Evolutionary conservation across 1,140 invertebrate species (phyloP).

Genomic region (Eufriesea mexicana): DNA sequence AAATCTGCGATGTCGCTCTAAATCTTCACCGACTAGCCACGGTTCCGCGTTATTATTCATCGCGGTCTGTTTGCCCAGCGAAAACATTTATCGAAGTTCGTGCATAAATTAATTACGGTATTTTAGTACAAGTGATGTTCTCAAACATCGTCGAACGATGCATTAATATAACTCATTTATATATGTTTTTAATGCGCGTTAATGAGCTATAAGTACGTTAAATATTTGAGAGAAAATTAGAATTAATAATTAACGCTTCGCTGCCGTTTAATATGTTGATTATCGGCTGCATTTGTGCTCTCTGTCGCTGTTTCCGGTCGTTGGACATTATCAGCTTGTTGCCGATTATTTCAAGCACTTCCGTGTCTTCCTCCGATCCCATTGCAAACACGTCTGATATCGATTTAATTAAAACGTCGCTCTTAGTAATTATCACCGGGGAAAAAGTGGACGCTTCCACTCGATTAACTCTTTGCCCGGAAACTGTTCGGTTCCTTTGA

Average conservation of each 20-base stretch:
- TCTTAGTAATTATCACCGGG: not conserved
- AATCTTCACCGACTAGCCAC: slow-evolving; percentile 17
- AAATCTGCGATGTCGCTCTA: slow-evolving; percentile 18
- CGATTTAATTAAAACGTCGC: not conserved
- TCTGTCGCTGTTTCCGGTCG: slow-evolving; percentile 12
- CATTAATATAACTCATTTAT: slow-evolving; percentile 44
- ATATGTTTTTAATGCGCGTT: slow-evolving; percentile 47
- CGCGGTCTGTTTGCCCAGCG: slow-evolving; percentile 18
- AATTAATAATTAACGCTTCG: slow-evolving; percentile 49
- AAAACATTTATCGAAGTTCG: slow-evolving; percentile 49
- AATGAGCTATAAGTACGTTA: slow-evolving; percentile 42
- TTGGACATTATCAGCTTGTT: not conserved
- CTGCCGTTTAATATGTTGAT: slow-evolving; percentile 48
- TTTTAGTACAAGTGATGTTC: slow-evolving; percentile 43
- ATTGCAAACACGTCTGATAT: not conserved
- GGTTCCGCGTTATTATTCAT: slow-evolving; percentile 36
- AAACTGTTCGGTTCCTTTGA: not conserved
- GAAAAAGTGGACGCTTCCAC: not conserved
- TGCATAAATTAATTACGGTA: slow-evolving; percentile 52
- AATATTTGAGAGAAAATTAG: slow-evolving; percentile 52
- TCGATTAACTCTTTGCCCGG: not conserved
- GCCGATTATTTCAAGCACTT: not conserved
- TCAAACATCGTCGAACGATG: slow-evolving; percentile 33
- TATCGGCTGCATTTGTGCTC: slow-evolving; percentile 13
- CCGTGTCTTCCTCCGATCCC: not conserved